These are phyloP conservation scores for Drosophila ficusphila DNA, from an alignment of 1,140 invertebrate genomes.

Conservation along the genomic window DNA sequence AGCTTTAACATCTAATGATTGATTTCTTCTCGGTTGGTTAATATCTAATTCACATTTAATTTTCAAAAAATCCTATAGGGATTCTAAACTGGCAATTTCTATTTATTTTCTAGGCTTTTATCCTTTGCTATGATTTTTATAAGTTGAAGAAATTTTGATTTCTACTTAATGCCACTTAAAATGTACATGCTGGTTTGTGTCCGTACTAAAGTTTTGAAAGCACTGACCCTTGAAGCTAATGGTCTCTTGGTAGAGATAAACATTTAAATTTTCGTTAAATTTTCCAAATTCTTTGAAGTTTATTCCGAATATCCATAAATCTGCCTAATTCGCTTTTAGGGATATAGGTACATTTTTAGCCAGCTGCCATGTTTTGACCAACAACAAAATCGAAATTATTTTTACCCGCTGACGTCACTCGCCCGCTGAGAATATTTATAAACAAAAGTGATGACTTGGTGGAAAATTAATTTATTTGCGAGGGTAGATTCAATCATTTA, in stretches of 20 bases:
- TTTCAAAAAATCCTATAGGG: neutral
- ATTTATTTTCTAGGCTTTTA: neutral
- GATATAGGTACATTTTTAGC: slow-evolving; percentile 10
- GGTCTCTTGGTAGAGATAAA: neutral
- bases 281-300: slow-evolving; percentile 35
- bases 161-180: neutral
- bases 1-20: neutral
- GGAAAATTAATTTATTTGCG: slow-evolving; percentile 10
- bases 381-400: slow-evolving; percentile 50
- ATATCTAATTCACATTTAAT: slow-evolving; percentile 4
- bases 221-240: slow-evolving; percentile 7
- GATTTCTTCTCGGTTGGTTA: neutral
- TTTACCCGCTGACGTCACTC: slow-evolving; percentile 56
- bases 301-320: slow-evolving; percentile 14
- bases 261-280: slow-evolving; percentile 2
- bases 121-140: too few species aligned
- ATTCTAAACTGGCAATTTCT: neutral
- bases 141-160: neutral
- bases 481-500: slow-evolving; percentile 2
- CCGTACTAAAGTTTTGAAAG: slow-evolving; percentile 23
- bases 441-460: slow-evolving; percentile 34
- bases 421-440: slow-evolving; percentile 27
- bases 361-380: slow-evolving; percentile 40
- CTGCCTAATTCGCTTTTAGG: neutral
- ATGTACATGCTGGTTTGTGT: slow-evolving; percentile 1